Base-by-base conservation (phyloP, 2,888 invertebrate species). In the Drosophila testacea region DNA sequence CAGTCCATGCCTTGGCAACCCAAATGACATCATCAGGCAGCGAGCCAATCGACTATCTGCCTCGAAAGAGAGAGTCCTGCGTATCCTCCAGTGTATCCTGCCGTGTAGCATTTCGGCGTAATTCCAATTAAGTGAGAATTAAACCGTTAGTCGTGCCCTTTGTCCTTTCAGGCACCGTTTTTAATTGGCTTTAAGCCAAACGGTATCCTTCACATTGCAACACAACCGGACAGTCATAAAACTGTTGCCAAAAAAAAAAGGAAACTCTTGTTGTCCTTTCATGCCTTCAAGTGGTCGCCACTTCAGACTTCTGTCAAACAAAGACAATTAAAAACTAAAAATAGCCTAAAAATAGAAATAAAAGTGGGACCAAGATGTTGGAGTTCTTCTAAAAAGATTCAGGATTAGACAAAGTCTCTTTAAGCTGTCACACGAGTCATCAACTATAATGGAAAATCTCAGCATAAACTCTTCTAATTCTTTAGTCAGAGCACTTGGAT, bases 81-180 rank as follows among this genome's bases (percentile, higher is more conserved):
- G 34, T 38, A 34, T 34, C 34, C 32, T 36, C 22, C 46, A 16
- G 16, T 47, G 44, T 39, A 41, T 44, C 27, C 42, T 16, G 41
- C 16, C 38, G 59, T 62, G 48, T 11, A 27, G 55, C 55, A 59
- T 64, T 74, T 52, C 65, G 52, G 46, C 87, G 79, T 86, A 81
- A 88, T 80, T 79, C 87, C 84, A 84, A 87, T 88, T 83, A 84
- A 83, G 83, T 80, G 78, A 71, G 86, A 88, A 83, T 83, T 83
- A 88, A 83, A 72, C 75, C 83, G 86, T 80, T 83, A 77, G 69
- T 70, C 70, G 72, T 67, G 63, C 38, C 82, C 60, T 77, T 77
- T 77, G 78, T 77, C 36, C 61, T 54, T 36, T 36, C 52, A 36
- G 44, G 34, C 62, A 65, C 55, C 60, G 22, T 61, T 73, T 77